Evolutionary conservation across 2,797 vertebrate species (phyloP), one percentile per base, ranked within the genome.

Genomic region (Psittacula derbiana): DNA sequence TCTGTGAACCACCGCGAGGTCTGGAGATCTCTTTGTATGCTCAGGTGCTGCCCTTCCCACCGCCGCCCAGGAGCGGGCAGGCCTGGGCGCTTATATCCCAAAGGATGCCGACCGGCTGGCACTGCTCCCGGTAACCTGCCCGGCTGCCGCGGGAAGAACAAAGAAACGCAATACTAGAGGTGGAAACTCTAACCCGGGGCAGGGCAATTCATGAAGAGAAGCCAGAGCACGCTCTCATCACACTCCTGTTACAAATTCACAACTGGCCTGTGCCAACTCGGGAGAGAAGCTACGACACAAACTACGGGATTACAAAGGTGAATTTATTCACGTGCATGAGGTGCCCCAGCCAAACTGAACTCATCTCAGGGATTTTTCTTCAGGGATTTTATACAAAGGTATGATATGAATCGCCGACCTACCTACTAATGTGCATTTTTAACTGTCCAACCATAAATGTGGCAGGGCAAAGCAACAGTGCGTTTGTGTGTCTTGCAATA

Each of bases 71-170:
- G 30, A 47, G 16, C 4, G 0, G 8, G 6, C 50, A 65, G 40
- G 25, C 27, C 67, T 3, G 57, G 40, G n/a, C 33, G n/a, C 4
- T 0, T 10, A 5, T 13, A 4, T 19, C 18, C n/a, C 71, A 8
- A 38, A 23, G 0, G 0, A 3, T 0, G 2, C 28, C 4, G 5
- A 5, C 16, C 41, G 40, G 38, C 78, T 10, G 90, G 23, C 28
- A 5, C 40, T 4, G 65, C 73, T 47, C 33, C 44, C 33, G 4
- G 0, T 2, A 8, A 33, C 3, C 61, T 5, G 14, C 53, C 30
- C 47, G 7, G 15, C 30, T 1, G 0, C 3, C 0, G 31, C 2
- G 0, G 58, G 23, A 43, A 52, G 49, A 16, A 1, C 19, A 12
- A 10, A 11, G 23, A 8, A 33, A 61, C 0, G 2, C 31, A 49